phyloP scores from a whole-genome alignment of 2,797 vertebrate species.

The Acanthurus leucopareius region DNA sequence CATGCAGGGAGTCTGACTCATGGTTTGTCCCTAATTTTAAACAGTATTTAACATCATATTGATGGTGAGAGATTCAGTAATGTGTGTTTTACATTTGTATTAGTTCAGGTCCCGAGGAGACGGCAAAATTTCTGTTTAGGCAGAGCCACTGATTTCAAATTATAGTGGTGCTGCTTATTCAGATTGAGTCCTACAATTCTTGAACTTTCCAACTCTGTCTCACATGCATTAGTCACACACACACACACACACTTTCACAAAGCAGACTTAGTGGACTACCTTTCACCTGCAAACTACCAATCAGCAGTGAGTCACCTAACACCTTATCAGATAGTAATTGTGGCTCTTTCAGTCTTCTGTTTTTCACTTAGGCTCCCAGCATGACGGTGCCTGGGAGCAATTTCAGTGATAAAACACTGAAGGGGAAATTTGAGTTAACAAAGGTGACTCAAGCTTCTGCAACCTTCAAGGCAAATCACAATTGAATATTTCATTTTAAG shows the following conservation, averaged over 20 bases:
- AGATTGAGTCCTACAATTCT: constrained; percentile 26
- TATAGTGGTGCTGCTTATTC: background rate
- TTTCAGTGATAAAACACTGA: constrained; percentile 68
- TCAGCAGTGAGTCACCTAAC: constrained; percentile 69
- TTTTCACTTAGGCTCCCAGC: constrained; percentile 49
- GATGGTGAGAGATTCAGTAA: no score
- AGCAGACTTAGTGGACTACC: constrained; percentile 32
- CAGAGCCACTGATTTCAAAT: constrained; percentile 1
- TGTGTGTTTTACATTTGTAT: no score
- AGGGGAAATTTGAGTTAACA: constrained; percentile 62
- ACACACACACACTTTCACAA: constrained; percentile 33
- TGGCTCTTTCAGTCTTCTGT: constrained; percentile 55
- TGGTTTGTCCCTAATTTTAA: no score
- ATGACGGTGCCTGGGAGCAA: constrained; percentile 50
- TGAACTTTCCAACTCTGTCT: constrained; percentile 14
- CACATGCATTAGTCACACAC: constrained; percentile 32
- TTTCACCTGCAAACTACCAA: constrained; percentile 62
- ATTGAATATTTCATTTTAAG: constrained; percentile 68
- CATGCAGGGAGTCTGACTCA: no score
- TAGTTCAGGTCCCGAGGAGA: no score
- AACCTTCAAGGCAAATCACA: constrained; percentile 63
- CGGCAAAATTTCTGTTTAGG: no score
- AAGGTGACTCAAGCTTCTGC: constrained; percentile 71
- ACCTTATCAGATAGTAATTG: constrained; percentile 71
- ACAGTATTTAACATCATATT: no score